Percentiles rank a stretch among this genome's conserved stretches.
Conservation (phyloP, 2,888 invertebrate genomes). For the Drosophila picticornis region DNA sequence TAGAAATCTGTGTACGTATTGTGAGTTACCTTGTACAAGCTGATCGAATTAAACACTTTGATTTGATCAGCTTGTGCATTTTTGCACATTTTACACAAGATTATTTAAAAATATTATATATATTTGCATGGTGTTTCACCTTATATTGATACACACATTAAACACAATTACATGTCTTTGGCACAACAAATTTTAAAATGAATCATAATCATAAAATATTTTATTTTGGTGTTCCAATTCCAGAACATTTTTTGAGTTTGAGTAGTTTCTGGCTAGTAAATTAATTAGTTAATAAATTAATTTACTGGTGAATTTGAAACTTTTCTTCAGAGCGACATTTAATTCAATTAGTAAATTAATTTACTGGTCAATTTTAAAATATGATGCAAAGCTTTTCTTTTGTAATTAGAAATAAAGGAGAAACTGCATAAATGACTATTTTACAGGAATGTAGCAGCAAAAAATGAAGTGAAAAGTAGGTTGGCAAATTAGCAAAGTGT, state of each 20-base stretch:
- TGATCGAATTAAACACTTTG: neutral
- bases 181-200: neutral
- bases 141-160: neutral
- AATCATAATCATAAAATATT: neutral
- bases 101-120: neutral
- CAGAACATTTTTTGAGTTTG: neutral
- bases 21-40: neutral
- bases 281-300: slow-evolving; percentile 4
- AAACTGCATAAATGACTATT: neutral
- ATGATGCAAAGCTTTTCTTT: neutral
- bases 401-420: neutral
- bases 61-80: neutral
- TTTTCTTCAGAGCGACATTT: neutral
- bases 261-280: neutral
- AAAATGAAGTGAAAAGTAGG: slow-evolving; percentile 9
- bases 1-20: neutral
- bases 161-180: neutral
- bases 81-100: neutral
- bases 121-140: neutral
- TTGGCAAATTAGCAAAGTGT: slow-evolving; percentile 52
- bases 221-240: neutral
- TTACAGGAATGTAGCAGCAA: neutral
- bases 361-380: neutral
- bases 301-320: neutral
- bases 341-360: slow-evolving; percentile 17